phyloP scores from a whole-genome alignment of 2,113 vertebrate species.

The Gallinago jamesoni region DNA sequence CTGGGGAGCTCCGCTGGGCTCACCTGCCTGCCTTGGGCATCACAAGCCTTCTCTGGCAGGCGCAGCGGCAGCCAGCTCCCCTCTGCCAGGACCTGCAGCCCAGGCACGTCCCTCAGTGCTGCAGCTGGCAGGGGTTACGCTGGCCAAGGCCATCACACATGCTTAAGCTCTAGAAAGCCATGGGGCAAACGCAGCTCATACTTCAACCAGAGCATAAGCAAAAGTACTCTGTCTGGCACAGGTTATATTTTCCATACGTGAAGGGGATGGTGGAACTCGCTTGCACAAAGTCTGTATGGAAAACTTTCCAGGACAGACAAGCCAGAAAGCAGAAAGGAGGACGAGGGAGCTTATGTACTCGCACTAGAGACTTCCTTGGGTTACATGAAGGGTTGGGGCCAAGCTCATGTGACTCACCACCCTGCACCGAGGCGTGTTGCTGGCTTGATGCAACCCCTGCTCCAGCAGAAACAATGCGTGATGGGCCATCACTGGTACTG shows the following conservation, averaged over 20 bases:
- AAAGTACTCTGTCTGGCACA: background rate
- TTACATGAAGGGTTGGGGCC: background rate
- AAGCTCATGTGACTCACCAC: background rate
- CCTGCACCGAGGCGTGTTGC: background rate
- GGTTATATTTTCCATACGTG: background rate
- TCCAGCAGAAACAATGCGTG: background rate
- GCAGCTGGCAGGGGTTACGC: background rate
- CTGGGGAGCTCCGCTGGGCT: background rate
- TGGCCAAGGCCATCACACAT: background rate
- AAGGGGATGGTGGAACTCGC: background rate
- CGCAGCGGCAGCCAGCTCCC: background rate
- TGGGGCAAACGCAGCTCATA: background rate
- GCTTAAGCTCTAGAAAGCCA: background rate
- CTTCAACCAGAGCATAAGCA: background rate
- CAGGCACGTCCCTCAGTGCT: fast-evolving
- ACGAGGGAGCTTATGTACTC: background rate
- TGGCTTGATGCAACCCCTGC: background rate
- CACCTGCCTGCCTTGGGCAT: background rate
- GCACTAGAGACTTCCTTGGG: background rate
- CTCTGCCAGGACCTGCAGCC: background rate
- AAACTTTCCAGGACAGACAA: background rate
- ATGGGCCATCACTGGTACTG: fast-evolving
- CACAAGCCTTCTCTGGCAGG: background rate
- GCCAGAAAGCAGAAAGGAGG: background rate
- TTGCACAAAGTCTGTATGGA: background rate